Percentiles rank a stretch among this genome's conserved stretches.
Evolutionary conservation across 1,140 invertebrate genomes (phyloP).

Genomic region (Atta cephalotes): DNA sequence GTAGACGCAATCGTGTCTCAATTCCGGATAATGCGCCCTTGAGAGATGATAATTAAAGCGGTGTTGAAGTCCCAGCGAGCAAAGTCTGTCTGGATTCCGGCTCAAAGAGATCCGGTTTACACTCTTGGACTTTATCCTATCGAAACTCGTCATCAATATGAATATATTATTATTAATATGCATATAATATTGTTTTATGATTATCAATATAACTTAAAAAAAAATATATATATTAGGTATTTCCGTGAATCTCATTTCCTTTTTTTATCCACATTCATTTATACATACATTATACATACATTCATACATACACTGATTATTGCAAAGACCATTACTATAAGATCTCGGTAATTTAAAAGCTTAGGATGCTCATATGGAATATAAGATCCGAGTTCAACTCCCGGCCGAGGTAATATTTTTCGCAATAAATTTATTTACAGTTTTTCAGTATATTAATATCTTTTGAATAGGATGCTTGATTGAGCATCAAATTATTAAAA

Average conservation of each 20-base stretch:
- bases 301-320: too few species aligned
- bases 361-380: too few species aligned
- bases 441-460: too few species aligned
- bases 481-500: too few species aligned
- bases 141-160: constrained; percentile 19
- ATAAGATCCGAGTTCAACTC: too few species aligned
- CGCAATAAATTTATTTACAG: too few species aligned
- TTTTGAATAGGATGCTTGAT: too few species aligned
- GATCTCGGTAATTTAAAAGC: too few species aligned
- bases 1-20: not conserved
- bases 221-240: not conserved
- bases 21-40: constrained; percentile 16
- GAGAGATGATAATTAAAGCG: constrained; percentile 28
- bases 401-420: too few species aligned
- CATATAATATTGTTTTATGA: not conserved
- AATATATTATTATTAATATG: constrained; percentile 14
- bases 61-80: constrained; percentile 63
- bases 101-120: constrained; percentile 69
- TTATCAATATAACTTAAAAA: not conserved
- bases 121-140: constrained; percentile 67
- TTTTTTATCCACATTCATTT: not conserved
- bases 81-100: constrained; percentile 67
- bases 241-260: not conserved
- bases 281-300: too few species aligned
- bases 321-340: too few species aligned